Percentiles rank a stretch among this genome's conserved stretches.
Conservation (phyloP, 92 coral and sea anemone genomes). For the Epizoanthus illoricatus region DNA sequence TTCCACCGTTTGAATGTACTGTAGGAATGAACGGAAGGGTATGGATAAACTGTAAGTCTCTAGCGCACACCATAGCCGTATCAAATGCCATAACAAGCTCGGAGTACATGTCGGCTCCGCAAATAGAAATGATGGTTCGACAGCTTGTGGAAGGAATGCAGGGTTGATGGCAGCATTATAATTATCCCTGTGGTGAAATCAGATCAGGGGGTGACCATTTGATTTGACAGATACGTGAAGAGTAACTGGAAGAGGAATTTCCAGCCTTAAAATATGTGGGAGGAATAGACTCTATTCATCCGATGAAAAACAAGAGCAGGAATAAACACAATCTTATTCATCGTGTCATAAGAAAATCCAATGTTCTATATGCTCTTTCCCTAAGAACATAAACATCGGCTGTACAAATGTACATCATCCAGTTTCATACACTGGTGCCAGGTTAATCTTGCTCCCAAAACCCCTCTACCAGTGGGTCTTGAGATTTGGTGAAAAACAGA, state of each 20-base stretch:
- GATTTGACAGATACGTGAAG: background rate
- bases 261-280: too few species aligned
- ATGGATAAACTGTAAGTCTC: conserved; percentile 79
- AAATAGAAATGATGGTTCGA: conserved; percentile 82
- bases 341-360: too few species aligned
- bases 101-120: conserved; percentile 81
- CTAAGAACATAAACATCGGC: too few species aligned
- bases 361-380: too few species aligned
- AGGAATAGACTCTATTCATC: too few species aligned
- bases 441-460: too few species aligned
- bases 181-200: background rate
- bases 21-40: conserved; percentile 93
- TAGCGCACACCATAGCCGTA: conserved; percentile 69
- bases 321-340: too few species aligned
- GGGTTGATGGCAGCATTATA: background rate
- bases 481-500: too few species aligned
- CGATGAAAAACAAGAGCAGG: background rate
- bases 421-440: too few species aligned
- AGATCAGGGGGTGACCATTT: background rate
- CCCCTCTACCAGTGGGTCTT: too few species aligned
- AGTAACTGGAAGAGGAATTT: too few species aligned
- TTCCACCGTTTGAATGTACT: conserved; percentile 87
- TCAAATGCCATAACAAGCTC: conserved; percentile 83
- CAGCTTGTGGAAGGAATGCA: conserved; percentile 77
- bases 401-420: too few species aligned